phyloP scores from a whole-genome alignment of 2,113 vertebrate species.

The Acrocephalus arundinaceus region DNA sequence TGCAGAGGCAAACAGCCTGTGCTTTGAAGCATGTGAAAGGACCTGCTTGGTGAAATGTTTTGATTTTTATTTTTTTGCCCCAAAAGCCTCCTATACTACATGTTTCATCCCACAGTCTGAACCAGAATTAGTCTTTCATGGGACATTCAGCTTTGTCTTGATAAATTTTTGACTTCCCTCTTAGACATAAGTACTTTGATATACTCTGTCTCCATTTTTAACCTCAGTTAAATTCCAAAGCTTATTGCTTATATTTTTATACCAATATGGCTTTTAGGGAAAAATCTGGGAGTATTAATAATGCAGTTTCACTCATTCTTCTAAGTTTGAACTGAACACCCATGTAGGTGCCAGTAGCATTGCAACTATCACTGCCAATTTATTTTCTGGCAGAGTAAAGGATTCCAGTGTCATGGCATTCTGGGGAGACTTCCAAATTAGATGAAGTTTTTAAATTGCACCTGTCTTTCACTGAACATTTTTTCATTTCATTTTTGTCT shows the following conservation, averaged over 20 bases:
- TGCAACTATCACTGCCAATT: not conserved
- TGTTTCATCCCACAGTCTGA: not conserved
- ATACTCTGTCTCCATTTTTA: not conserved
- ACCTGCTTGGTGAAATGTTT: not conserved
- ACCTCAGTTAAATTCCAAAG: not conserved
- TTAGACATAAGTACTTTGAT: not conserved
- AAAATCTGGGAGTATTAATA: not conserved
- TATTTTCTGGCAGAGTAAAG: not conserved
- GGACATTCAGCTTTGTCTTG: not conserved
- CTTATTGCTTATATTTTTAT: not conserved
- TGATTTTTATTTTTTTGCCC: not conserved
- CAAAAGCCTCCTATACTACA: not conserved
- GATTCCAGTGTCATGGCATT: not conserved
- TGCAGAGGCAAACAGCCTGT: not conserved
- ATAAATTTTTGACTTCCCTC: not conserved
- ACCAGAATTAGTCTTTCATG: not conserved
- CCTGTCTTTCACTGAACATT: not conserved
- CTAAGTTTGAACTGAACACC: not conserved
- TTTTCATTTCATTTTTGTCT: not conserved
- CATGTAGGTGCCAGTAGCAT: not conserved
- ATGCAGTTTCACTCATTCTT: not conserved
- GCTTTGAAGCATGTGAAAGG: not conserved
- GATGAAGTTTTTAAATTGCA: not conserved
- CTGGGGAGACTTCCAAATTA: not conserved
- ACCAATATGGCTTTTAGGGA: not conserved